These are phyloP conservation scores for Sinosuthora webbiana DNA, from an alignment of 2,113 vertebrate species.

Conservation along the genomic window DNA sequence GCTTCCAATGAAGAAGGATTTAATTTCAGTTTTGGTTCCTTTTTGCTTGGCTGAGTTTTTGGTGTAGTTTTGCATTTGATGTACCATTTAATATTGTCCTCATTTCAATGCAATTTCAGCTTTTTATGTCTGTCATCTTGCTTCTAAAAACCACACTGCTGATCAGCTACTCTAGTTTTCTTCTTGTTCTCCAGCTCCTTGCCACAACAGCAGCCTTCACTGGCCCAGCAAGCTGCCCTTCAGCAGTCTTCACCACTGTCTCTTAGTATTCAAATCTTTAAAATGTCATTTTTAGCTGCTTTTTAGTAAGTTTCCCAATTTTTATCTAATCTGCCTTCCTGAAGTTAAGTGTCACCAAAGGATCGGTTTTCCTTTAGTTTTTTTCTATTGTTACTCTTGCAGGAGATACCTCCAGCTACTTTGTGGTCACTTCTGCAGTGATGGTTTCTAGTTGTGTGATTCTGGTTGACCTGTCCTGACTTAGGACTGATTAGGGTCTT, in stretches of 20 bases:
- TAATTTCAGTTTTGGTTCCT: neutral
- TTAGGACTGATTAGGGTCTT: neutral
- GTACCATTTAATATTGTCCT: neutral
- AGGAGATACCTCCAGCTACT: neutral
- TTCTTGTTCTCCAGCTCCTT: neutral
- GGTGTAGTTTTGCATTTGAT: neutral
- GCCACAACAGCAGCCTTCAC: neutral
- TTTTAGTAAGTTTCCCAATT: neutral
- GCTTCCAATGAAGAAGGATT: neutral
- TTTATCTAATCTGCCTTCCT: neutral
- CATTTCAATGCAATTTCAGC: neutral
- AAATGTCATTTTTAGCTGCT: neutral
- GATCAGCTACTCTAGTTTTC: neutral
- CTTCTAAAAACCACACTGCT: neutral
- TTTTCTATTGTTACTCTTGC: neutral
- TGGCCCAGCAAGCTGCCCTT: neutral
- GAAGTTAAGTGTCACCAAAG: neutral
- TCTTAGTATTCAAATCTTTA: neutral
- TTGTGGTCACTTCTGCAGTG: neutral
- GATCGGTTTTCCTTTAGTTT: neutral
- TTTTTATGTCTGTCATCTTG: neutral
- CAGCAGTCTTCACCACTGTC: neutral
- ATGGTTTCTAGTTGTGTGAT: neutral
- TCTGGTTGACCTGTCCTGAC: neutral
- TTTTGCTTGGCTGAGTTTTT: neutral